These are phyloP conservation scores for Xestia ashworthii DNA, from an alignment of 2,888 invertebrate genomes.

Conservation along the genomic window DNA sequence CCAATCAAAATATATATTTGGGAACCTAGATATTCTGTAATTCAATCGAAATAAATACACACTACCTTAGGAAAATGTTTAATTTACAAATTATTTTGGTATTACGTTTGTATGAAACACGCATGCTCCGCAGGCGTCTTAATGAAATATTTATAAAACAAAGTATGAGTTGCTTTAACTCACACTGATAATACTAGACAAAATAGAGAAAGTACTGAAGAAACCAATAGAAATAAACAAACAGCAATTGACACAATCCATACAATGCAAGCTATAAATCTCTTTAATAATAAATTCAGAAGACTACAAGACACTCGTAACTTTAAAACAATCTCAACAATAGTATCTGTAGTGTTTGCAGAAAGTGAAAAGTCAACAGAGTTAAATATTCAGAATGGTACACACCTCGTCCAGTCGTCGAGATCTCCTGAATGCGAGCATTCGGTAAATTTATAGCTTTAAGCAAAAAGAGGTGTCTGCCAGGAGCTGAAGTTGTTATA, in stretches of 20 bases:
- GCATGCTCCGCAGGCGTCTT: no score
- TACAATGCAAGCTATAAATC: constrained; percentile 17
- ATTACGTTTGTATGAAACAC: no score
- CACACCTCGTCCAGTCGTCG: constrained; percentile 52
- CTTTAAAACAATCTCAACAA: constrained; percentile 57
- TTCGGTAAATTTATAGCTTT: constrained; percentile 55
- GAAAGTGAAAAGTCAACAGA: constrained; percentile 72
- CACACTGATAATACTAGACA: background rate
- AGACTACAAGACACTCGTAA: constrained; percentile 26
- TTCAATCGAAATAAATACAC: no score
- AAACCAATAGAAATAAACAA: constrained; percentile 10
- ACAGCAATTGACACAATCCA: constrained; percentile 4
- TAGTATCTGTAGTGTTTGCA: constrained; percentile 37
- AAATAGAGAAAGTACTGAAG: background rate
- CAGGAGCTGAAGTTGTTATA: constrained; percentile 35
- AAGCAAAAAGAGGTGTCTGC: constrained; percentile 52
- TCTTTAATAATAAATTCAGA: constrained; percentile 27
- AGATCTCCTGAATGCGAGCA: constrained; percentile 52
- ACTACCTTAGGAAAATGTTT: no score
- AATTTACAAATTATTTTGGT: no score
- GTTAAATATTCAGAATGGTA: constrained; percentile 77
- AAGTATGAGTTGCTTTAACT: background rate
- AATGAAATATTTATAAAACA: background rate
- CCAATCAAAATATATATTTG: no score
- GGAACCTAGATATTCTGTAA: no score